Evolutionary conservation across 1,140 invertebrate genomes (phyloP), one percentile per base, ranked within the genome.

Genomic region (Dysdera silvatica): DNA sequence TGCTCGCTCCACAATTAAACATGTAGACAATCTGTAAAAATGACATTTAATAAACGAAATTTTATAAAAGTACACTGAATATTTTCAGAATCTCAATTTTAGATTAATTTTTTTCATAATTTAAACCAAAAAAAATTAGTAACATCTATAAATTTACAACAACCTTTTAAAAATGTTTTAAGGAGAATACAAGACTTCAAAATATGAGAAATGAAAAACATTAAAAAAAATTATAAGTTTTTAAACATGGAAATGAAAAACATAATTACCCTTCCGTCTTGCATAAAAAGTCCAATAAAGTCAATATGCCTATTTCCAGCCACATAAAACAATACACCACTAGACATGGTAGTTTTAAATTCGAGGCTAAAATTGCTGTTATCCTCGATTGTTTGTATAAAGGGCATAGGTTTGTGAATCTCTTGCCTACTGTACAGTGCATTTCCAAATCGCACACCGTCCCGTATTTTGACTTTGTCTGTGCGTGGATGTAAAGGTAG

Each of bases 311-410:
- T 74, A 47, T 75, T 74, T 62, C 88, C 83, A 0, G 84, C 76
- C 0, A 85, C 84, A 74, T 94, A 97, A 74, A 97, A 88, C 33
- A 94, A 80, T 2, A 96, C 80, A 41, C 95, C 95, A 69, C 91
- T 83, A 0, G 80, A 73, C 48, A 83, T 79, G 33, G 78, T 80
- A 0, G 94, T 95, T 68, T 87, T 87, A 73, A 98, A 85, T 23
- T 88, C 83, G 12, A 97, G 78, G 16, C 84, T 84, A 67, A 95
- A 85, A 49, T 86, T 84, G 70, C 71, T 68, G 20, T 82, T 79
- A 26, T 84, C 82, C 32, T 81, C 81, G 45, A 85, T 79, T 16
- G 35, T 61, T 6, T 40, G 54, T 32, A 60, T 61, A 47, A 82
- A 80, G 1, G 80, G 81, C 4, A 83, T 80, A 12, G 85, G 68